Percentiles rank a stretch among this genome's conserved stretches.
These are phyloP conservation scores for Nomada flava DNA, from an alignment of 2,888 invertebrate genomes.

Conservation along the genomic window DNA sequence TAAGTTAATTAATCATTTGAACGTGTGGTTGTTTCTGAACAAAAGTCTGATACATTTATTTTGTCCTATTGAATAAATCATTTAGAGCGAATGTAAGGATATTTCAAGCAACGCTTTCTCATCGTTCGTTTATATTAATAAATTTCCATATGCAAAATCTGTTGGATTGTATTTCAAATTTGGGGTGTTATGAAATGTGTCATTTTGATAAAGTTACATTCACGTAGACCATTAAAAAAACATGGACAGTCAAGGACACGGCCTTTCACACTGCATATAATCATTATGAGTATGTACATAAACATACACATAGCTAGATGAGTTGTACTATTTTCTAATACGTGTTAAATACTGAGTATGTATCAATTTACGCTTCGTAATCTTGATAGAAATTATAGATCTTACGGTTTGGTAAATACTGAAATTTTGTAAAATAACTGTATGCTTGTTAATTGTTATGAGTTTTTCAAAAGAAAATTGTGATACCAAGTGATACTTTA, in stretches of 20 bases:
- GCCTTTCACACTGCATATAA: slow-evolving; percentile 5
- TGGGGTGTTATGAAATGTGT: background rate
- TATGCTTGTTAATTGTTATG: background rate
- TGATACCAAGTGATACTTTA: background rate
- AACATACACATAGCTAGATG: background rate
- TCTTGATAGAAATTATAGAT: no score
- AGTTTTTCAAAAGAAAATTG: background rate
- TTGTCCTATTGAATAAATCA: background rate
- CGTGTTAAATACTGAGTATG: background rate
- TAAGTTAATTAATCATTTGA: slow-evolving; percentile 53
- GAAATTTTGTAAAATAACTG: background rate
- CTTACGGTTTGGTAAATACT: background rate
- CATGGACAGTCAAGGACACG: background rate
- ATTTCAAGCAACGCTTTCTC: background rate
- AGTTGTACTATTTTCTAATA: background rate
- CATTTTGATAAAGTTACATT: background rate
- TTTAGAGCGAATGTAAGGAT: background rate
- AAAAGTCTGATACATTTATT: background rate
- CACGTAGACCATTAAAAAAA: background rate
- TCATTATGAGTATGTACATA: background rate
- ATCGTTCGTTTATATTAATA: background rate
- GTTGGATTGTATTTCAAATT: background rate
- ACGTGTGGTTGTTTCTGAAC: background rate
- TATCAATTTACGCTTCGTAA: background rate
- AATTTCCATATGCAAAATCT: background rate